Evolutionary conservation across 2,888 invertebrate species (phyloP), one percentile per base, ranked within the genome.

Genomic region (Drosophila acutilabella): DNA sequence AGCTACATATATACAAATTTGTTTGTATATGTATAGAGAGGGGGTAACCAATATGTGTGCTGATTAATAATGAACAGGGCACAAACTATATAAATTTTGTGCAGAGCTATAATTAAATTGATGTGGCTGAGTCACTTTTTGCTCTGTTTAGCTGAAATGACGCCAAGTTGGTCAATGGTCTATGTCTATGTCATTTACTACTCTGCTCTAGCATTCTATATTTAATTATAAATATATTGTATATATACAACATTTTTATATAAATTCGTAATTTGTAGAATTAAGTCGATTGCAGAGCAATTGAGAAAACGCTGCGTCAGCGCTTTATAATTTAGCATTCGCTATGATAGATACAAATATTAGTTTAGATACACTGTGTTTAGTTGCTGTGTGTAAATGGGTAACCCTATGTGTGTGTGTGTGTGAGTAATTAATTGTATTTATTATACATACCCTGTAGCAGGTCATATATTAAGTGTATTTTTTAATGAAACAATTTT

Each of bases 71-170:
- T 73, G 85, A 58, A 64, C 81, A 44, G 79, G 71, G 76, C 65
- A 73, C 72, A 88, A 30, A 83, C 88, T 83, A 83, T 78, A 83
- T 83, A 86, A 88, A 86, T 78, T 88, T 69, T 74, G 72, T 80
- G 72, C 67, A 71, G 86, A 70, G 86, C 89, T 84, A 84, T 88
- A 88, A 84, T 88, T 88, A 82, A 88, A 85, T 81, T 88, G 71
- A 84, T 78, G 74, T 69, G 85, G 52, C 88, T 88, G 82, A 82
- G 67, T 82, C 82, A 82, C 61, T 67, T 62, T 66, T 78, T 52
- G 47, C 59, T 51, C 64, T 65, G 54, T 64, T 41, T 14, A 14
- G 66, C 61, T 64, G 66, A 80, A 79, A 70, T 71, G 57, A 61
- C 78, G 81, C 76, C 79, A 84, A 85, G 41, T 86, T 86, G 81